Conservation (phyloP, 2,113 vertebrate genomes). For the Onychorhynchus coronatus region DNA sequence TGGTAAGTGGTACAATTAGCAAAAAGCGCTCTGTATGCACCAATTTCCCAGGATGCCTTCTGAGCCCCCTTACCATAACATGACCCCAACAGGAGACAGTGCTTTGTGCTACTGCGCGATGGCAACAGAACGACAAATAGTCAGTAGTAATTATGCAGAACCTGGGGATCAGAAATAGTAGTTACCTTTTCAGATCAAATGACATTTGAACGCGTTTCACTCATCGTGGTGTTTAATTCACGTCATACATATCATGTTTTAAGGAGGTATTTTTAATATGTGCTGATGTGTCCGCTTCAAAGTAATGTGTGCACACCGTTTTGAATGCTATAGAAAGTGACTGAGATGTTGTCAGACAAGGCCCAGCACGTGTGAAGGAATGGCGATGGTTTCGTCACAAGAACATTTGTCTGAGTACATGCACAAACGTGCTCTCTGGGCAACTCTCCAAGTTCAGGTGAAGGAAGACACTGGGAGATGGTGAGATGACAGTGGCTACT, state of each 20-base stretch:
- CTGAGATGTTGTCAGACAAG: rapidly evolving
- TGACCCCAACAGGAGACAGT: no score
- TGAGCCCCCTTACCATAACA: no score
- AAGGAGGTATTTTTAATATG: neutral
- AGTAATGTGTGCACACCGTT: rapidly evolving
- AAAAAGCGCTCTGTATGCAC: neutral
- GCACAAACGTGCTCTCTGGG: rapidly evolving
- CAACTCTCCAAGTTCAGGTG: neutral
- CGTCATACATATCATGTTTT: rapidly evolving
- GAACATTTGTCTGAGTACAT: rapidly evolving
- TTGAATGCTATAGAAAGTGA: neutral
- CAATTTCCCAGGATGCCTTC: no score
- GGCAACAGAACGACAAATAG: neutral
- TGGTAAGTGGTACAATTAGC: neutral
- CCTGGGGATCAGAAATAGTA: neutral
- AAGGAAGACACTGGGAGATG: neutral
- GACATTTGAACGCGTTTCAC: neutral
- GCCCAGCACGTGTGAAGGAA: rapidly evolving
- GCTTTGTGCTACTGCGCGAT: neutral
- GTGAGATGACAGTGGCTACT: neutral
- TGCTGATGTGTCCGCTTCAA: rapidly evolving
- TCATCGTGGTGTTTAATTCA: neutral
- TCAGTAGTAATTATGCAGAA: neutral
- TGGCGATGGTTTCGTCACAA: neutral
- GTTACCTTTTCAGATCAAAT: neutral